Base-by-base conservation (phyloP, 2,113 vertebrate genomes). In the Ceuthmochares aereus region DNA sequence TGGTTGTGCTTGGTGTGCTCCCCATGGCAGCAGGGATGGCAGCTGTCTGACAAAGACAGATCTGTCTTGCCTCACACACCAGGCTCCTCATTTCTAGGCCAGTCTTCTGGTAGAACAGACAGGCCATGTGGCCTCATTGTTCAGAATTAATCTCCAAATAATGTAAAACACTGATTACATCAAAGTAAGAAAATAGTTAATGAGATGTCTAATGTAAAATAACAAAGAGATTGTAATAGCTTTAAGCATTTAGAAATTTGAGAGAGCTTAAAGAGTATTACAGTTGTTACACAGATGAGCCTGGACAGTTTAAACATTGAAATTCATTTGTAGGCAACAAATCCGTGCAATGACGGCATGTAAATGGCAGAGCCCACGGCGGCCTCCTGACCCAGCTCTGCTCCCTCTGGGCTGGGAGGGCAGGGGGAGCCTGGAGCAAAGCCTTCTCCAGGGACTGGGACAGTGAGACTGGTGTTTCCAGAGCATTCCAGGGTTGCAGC, bases 201-300 rank as follows among this genome's bases (percentile, higher is more conserved):
- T 92, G 79, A 93, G 84, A 80, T 95, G 78, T 75, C 88, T 93
- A 87, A 94, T 63, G 82, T 85, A 85, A 90, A 94, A 95, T 89
- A 96, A 90, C 86, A 91, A 59, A 76, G 89, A 91, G 89, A 95
- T 81, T 84, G 83, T 96, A 93, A 96, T 95, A 96, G 91, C 95
- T 88, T 95, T 95, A 90, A 83, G 94, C 79, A 18, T 77, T 91
- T 79, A 73, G 92, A 95, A 87, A 66, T 95, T 91, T 9, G 37
- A 32, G 80, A 72, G 72, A 94, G 95, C 93, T 97, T 97, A 96
- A 40, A 82, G 93, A 34, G 74, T 66, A 96, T 95, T 96, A 92
- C 55, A 72, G 76, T 66, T 83, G 56, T 85, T 81, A 21, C 0
- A 1, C 88, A 92, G 88, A 96, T 97, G 91, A 93, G 73, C 72